phyloP scores from a whole-genome alignment of 2,113 vertebrate species.

The human region DNA sequence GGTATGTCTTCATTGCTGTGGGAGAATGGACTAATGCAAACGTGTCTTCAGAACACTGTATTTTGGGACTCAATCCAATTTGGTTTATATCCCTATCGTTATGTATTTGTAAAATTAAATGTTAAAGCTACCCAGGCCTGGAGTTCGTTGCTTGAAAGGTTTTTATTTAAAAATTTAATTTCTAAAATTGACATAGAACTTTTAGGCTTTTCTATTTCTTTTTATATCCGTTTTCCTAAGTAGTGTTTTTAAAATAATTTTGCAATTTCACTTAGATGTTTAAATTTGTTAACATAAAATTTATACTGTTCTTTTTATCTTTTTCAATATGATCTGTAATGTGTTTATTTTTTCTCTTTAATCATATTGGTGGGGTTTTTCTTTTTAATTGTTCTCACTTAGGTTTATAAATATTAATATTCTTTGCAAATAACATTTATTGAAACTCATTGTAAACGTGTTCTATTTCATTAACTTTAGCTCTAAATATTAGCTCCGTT shows the following conservation, averaged over 20 bases:
- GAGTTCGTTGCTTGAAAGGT: not conserved
- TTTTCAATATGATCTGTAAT: not conserved
- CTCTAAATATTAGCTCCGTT: not conserved
- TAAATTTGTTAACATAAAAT: not conserved
- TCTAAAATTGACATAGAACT: not conserved
- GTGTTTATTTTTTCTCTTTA: not conserved
- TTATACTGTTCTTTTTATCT: not conserved
- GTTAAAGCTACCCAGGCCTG: not conserved
- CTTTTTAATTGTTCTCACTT: not conserved
- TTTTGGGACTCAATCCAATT: not conserved
- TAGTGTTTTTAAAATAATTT: not conserved
- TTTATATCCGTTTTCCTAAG: not conserved
- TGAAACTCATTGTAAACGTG: not conserved
- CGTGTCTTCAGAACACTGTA: not conserved
- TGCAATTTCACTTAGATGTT: not conserved
- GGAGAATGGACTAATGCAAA: too few relatives aligned
- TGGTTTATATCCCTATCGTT: not conserved
- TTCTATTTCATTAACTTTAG: not conserved
- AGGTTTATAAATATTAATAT: not conserved
- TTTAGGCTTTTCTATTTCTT: not conserved
- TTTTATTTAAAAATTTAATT: not conserved
- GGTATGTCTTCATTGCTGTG: too few relatives aligned
- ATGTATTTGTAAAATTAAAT: not conserved
- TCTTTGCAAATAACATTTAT: not conserved
- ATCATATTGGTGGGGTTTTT: not conserved